Evolutionary conservation across 2,797 vertebrate species (phyloP), one percentile per base, ranked within the genome.

Genomic region (Epinephelus coioides): DNA sequence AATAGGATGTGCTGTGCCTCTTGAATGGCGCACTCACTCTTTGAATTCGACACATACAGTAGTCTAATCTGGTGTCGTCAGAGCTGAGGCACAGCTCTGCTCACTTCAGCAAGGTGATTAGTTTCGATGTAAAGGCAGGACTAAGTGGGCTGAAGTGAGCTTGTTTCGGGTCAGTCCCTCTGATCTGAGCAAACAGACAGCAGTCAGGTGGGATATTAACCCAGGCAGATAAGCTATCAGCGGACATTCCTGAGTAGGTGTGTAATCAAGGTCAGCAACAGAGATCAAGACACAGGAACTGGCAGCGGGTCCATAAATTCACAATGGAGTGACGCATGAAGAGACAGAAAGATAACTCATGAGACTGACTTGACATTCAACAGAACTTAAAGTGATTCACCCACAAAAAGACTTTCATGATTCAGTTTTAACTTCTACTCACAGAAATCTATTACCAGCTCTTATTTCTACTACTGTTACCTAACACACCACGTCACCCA

Each of bases 161-260:
- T 12, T 43, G 46, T 64, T 69, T 73, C 27, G 3, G 63, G 47
- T 73, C 79, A 65, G 59, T 63, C 27, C 61, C 55, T 76, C 51
- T 75, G 79, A 74, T 82, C 66, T 73, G 68, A 81, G 56, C 81
- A 89, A 88, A 90, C 86, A 89, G 76, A 87, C 78, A 77, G 67
- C 51, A 61, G 72, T 82, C 65, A 65, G 78, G 74, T 81, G 57
- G 79, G 79, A 53, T 85, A 83, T 91, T 89, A 86, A 89, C 79
- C 67, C 53, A 47, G 57, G 59, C 75, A 84, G 91, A 93, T 93
- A 93, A 69, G 73, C 62, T 87, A 92, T 89, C 92, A 82, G 83
- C 6, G 12, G 55, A 72, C 92, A 91, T 92, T 92, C 88, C 88
- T 76, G 76, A 69, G 80, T 79, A 70, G 83, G 76, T 68, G 69